Evolutionary conservation across 2,797 vertebrate genomes (phyloP).

Genomic region (Pangasius djambal): DNA sequence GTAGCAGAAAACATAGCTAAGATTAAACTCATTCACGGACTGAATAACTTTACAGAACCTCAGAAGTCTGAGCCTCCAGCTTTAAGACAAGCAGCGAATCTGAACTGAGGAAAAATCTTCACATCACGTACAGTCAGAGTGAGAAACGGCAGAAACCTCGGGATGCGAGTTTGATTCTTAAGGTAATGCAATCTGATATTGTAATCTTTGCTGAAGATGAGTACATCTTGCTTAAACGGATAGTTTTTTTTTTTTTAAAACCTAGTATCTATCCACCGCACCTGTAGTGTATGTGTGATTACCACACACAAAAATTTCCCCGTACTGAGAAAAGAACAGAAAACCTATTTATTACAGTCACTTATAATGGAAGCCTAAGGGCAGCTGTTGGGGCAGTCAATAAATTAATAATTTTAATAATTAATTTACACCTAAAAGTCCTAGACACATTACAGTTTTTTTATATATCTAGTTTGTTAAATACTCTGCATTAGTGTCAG

Average conservation of each 20-base stretch:
- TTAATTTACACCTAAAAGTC: background rate
- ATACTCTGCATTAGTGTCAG: background rate
- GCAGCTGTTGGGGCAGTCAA: background rate
- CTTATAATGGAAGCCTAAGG: background rate
- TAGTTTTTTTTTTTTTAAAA: background rate
- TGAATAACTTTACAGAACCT: background rate
- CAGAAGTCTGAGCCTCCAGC: conserved; percentile 7
- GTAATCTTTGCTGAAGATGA: background rate
- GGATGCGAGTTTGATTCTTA: background rate
- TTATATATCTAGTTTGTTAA: background rate
- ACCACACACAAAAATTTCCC: background rate
- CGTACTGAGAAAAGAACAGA: background rate
- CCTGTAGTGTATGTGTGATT: background rate
- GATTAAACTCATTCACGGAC: background rate
- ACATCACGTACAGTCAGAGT: background rate
- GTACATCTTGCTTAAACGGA: background rate
- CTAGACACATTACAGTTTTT: background rate
- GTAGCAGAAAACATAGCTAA: background rate
- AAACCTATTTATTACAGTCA: background rate
- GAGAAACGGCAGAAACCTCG: background rate
- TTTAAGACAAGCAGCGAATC: conserved; percentile 15
- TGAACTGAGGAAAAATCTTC: background rate
- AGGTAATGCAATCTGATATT: background rate
- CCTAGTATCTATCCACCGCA: background rate
- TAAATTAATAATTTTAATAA: background rate